Evolutionary conservation across 2,113 vertebrate genomes (phyloP).

Genomic region (Elanus axillaris): DNA sequence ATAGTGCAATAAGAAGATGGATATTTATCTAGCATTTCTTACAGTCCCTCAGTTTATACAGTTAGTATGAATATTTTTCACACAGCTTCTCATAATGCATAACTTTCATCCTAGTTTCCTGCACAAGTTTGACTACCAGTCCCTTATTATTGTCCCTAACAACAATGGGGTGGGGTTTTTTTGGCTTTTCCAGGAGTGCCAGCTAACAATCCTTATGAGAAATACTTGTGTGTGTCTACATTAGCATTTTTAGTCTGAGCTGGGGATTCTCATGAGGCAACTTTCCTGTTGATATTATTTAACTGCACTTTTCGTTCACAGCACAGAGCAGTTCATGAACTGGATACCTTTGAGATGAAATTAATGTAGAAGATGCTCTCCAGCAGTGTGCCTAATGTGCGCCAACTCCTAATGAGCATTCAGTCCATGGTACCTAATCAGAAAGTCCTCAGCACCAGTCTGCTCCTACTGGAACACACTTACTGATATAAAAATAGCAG

Average conservation of each 20-base stretch:
- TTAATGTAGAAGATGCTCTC: neutral
- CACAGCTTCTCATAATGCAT: neutral
- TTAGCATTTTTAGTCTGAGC: neutral
- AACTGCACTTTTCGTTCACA: neutral
- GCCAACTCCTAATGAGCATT: neutral
- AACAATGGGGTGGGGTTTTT: no score
- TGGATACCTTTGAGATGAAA: conserved; percentile 7
- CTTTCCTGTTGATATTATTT: neutral
- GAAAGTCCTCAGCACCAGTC: neutral
- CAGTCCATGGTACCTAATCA: neutral
- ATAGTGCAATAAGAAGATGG: neutral
- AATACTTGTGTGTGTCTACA: neutral
- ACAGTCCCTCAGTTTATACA: neutral
- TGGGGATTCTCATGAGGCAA: neutral
- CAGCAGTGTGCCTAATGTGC: neutral
- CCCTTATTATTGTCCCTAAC: neutral
- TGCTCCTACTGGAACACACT: neutral
- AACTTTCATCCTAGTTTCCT: neutral
- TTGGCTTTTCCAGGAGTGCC: neutral
- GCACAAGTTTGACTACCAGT: neutral
- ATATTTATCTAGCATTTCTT: neutral
- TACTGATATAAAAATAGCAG: neutral
- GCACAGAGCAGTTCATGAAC: neutral
- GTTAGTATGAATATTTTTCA: neutral
- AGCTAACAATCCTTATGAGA: neutral